These are phyloP conservation scores for Drosophila sucinea DNA, from an alignment of 1,140 invertebrate species.

Conservation along the genomic window DNA sequence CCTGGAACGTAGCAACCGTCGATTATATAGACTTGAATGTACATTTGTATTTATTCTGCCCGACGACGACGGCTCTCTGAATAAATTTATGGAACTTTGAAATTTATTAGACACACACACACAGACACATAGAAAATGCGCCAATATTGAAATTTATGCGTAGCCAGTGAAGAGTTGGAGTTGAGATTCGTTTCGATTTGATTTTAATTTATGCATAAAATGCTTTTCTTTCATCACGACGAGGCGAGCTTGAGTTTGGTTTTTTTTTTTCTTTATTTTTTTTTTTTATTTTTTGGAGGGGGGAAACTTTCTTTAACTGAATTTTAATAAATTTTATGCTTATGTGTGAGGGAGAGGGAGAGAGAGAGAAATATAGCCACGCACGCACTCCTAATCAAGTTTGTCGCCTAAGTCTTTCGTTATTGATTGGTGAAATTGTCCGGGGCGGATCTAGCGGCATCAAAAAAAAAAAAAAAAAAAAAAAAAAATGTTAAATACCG, in stretches of 20 bases:
- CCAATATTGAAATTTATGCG: slow-evolving; percentile 80
- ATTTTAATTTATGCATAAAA: slow-evolving; percentile 81
- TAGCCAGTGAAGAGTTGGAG: slow-evolving; percentile 31
- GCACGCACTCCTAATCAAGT: slow-evolving; percentile 71
- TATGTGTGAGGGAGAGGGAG: slow-evolving; percentile 34
- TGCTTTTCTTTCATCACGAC: slow-evolving; percentile 79
- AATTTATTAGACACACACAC: slow-evolving; percentile 16
- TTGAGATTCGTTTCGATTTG: slow-evolving; percentile 75
- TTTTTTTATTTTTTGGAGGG: not conserved
- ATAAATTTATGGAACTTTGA: slow-evolving; percentile 69
- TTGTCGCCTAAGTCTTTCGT: slow-evolving; percentile 81
- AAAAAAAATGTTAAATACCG: not conserved
- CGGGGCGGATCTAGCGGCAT: slow-evolving; percentile 57
- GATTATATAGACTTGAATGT: slow-evolving; percentile 42
- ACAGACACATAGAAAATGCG: slow-evolving; percentile 66
- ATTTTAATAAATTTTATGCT: slow-evolving; percentile 81
- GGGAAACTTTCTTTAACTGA: slow-evolving; percentile 78
- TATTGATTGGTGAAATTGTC: slow-evolving; percentile 81
- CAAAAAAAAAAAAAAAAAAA: slow-evolving; percentile 31
- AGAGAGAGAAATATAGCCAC: slow-evolving; percentile 31
- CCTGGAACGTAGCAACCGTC: slow-evolving; percentile 17
- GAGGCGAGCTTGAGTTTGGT: slow-evolving; percentile 48
- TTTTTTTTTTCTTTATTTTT: slow-evolving; percentile 9
- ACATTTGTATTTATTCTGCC: slow-evolving; percentile 12
- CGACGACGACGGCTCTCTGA: slow-evolving; percentile 46